Evolutionary conservation across 2,888 invertebrate genomes (phyloP).

Genomic region (Drosophila rellima): DNA sequence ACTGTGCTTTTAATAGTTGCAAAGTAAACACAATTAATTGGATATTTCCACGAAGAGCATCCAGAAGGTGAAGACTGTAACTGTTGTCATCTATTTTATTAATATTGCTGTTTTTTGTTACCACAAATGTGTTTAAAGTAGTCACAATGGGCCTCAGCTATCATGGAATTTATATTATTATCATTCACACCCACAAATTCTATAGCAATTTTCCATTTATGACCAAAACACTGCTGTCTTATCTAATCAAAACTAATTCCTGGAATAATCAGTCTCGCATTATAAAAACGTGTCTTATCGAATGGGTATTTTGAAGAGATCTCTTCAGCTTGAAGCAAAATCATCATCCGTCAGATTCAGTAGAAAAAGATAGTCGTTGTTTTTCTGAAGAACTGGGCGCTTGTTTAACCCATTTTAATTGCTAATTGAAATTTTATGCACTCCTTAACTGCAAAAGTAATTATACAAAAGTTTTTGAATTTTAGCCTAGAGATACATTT

Average conservation of each 20-base stretch:
- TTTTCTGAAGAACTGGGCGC: neutral
- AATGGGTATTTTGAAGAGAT: neutral
- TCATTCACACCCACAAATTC: neutral
- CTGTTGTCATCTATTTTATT: neutral
- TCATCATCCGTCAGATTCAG: neutral
- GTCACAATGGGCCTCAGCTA: neutral
- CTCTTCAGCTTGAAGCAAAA: neutral
- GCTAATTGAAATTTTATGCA: slow-evolving; percentile 36
- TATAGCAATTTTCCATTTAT: slow-evolving; percentile 10
- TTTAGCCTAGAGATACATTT: slow-evolving; percentile 24
- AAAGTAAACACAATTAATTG: neutral
- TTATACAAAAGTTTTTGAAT: slow-evolving; percentile 44
- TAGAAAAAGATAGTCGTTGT: neutral
- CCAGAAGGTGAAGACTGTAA: neutral
- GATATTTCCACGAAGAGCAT: neutral
- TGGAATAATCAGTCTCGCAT: neutral
- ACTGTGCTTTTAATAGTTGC: neutral
- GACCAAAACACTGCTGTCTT: neutral
- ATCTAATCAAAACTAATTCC: slow-evolving; percentile 27
- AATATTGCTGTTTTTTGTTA: slow-evolving; percentile 1
- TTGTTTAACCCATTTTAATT: slow-evolving; percentile 11
- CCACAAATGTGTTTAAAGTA: neutral
- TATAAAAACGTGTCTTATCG: slow-evolving; percentile 7
- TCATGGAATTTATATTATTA: slow-evolving; percentile 8
- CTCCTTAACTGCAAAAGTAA: slow-evolving; percentile 41